These are phyloP conservation scores for Nyctibius bracteatus DNA, from an alignment of 2,113 vertebrate species.

Conservation along the genomic window DNA sequence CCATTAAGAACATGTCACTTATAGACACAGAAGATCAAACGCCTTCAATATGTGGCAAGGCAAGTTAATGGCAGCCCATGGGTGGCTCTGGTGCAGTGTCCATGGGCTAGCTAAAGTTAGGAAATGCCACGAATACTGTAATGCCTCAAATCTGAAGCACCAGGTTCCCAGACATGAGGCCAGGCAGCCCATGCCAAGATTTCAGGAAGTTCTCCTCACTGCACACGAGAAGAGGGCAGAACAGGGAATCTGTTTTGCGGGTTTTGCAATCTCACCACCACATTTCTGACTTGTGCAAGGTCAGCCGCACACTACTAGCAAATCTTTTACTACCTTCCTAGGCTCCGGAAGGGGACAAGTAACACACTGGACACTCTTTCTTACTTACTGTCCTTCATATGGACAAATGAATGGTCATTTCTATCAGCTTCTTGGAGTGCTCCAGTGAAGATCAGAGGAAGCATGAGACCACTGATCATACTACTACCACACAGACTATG, in stretches of 20 bases:
- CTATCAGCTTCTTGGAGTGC: not conserved
- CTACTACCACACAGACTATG: too few relatives aligned
- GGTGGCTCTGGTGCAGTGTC: not conserved
- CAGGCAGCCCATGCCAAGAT: not conserved
- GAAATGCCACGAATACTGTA: not conserved
- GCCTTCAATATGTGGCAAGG: not conserved
- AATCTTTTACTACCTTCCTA: not conserved
- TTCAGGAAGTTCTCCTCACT: not conserved
- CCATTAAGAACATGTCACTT: not conserved
- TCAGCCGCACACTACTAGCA: not conserved
- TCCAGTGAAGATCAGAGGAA: not conserved
- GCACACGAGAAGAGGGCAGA: not conserved
- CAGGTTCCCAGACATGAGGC: not conserved
- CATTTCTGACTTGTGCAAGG: not conserved
- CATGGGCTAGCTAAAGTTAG: too few relatives aligned
- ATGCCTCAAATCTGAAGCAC: not conserved
- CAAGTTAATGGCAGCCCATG: not conserved
- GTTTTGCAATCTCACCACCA: not conserved
- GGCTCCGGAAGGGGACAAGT: not conserved
- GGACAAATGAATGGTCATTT: not conserved
- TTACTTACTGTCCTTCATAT: not conserved
- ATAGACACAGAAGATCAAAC: not conserved
- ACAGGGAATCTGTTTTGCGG: not conserved
- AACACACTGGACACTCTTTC: not conserved
- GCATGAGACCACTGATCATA: not conserved